Percentiles rank a stretch among this genome's conserved stretches.
These are phyloP conservation scores for Campylomormyrus tamandua DNA, from an alignment of 2,113 vertebrate genomes.

Conservation along the genomic window DNA sequence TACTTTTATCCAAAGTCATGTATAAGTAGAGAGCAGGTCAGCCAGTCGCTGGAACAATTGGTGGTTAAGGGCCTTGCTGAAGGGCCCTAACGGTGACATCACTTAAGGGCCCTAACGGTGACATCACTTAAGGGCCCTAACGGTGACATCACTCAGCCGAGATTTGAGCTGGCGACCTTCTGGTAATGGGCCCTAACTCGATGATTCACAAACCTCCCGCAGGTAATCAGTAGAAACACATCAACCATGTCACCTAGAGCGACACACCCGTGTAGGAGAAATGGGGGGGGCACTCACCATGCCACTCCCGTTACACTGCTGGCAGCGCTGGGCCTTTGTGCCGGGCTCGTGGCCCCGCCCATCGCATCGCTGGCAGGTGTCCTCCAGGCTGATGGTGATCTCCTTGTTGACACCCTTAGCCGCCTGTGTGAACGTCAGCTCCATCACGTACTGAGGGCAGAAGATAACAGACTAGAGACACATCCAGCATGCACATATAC, in stretches of 20 bases:
- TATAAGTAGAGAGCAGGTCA: neutral
- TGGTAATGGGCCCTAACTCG: neutral
- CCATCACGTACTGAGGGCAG: conserved; percentile 78
- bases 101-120: no score
- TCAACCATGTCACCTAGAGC: neutral
- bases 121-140: no score
- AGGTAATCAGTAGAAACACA: neutral
- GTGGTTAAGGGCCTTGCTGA: neutral
- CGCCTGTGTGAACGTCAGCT: conserved; percentile 89
- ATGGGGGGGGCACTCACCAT: conserved; percentile 68
- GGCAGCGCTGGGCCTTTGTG: conserved; percentile 80
- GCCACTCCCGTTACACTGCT: conserved; percentile 81
- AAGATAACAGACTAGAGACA: neutral
- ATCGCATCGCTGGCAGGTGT: conserved; percentile 75
- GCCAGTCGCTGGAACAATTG: neutral
- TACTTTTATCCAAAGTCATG: neutral
- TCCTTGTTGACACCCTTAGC: conserved; percentile 97
- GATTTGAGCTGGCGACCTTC: neutral
- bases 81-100: neutral
- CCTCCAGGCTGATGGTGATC: conserved; percentile 73
- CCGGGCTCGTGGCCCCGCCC: conserved; percentile 86
- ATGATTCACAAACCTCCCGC: neutral
- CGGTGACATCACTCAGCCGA: neutral
- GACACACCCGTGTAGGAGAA: neutral
- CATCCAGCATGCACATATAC: neutral